Evolutionary conservation across 2,113 vertebrate species (phyloP).

Genomic region (Lophotis ruficrista): DNA sequence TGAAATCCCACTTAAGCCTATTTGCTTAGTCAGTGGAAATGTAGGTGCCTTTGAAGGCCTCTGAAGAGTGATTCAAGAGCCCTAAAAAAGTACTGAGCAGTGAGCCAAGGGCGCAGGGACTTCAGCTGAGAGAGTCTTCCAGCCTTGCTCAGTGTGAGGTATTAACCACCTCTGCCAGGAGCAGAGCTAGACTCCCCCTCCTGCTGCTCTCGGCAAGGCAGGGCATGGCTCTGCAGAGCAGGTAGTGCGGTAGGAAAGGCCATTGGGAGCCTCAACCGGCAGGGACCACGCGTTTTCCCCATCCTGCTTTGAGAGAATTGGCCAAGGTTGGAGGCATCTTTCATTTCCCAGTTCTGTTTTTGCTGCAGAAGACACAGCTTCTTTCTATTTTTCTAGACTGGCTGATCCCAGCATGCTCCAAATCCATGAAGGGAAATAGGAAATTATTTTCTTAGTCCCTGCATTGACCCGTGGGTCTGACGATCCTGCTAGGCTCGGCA

Average conservation of each 20-base stretch:
- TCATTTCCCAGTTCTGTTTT: conserved; percentile 58
- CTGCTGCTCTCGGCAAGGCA: neutral
- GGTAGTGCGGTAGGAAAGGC: neutral
- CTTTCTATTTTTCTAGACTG: conserved; percentile 64
- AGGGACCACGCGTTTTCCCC: neutral
- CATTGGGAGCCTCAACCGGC: accelerated
- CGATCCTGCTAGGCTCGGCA: conserved; percentile 57
- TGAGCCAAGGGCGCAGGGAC: neutral
- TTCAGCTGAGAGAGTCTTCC: neutral
- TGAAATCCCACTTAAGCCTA: conserved; percentile 27
- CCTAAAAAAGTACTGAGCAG: neutral
- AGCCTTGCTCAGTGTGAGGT: neutral
- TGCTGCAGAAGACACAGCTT: conserved; percentile 46
- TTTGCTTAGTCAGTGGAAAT: conserved; percentile 38
- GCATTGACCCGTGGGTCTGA: conserved; percentile 51
- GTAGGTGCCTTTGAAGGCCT: conserved; percentile 1
- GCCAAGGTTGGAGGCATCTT: conserved; percentile 35
- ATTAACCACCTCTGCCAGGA: neutral
- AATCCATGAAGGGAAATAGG: conserved; percentile 63
- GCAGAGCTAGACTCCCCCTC: neutral
- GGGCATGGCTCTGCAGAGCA: neutral
- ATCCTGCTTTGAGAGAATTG: conserved; percentile 26
- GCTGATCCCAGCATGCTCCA: conserved; percentile 54
- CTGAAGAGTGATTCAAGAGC: conserved; percentile 7
- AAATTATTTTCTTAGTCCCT: conserved; percentile 69